Evolutionary conservation across 2,888 invertebrate species (phyloP).

Genomic region (Eupithecia exiguata): DNA sequence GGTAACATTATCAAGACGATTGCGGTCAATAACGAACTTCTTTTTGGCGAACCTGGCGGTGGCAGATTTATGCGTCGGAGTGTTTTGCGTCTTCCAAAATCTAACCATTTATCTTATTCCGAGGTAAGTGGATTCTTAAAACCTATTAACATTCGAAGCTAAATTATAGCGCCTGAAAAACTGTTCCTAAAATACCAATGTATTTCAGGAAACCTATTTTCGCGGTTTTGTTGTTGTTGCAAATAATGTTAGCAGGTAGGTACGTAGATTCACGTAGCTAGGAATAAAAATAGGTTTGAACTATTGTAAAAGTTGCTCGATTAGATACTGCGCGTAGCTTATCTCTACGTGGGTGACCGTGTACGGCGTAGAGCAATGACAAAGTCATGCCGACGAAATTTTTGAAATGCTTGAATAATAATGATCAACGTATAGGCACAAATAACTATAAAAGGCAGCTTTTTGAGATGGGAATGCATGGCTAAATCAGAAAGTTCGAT

Average conservation of each 20-base stretch:
- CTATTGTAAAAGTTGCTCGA: not conserved
- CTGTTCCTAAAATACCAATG: not conserved
- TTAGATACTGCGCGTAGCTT: not conserved
- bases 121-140: conserved; percentile 78
- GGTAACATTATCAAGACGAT: conserved; percentile 90
- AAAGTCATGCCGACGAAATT: not conserved
- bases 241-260: not conserved
- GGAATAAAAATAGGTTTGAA: not conserved
- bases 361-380: not conserved
- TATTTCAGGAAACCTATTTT: not conserved
- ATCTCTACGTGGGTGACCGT: not conserved
- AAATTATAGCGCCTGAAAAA: conserved; percentile 27
- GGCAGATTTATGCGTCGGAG: conserved; percentile 95
- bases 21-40: conserved; percentile 95
- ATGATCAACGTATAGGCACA: not conserved
- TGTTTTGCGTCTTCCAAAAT: conserved; percentile 96
- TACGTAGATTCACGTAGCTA: not conserved
- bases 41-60: conserved; percentile 95
- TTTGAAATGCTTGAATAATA: not conserved
- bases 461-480: too few species aligned
- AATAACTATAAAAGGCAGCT: too few species aligned
- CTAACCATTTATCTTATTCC: conserved; percentile 91
- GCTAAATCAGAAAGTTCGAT: too few species aligned
- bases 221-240: not conserved
- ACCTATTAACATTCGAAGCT: conserved; percentile 16